Percentiles rank a stretch among this genome's conserved stretches.
Conservation (phyloP, 1,140 invertebrate species). For the Carcinoscorpius rotundicauda region DNA sequence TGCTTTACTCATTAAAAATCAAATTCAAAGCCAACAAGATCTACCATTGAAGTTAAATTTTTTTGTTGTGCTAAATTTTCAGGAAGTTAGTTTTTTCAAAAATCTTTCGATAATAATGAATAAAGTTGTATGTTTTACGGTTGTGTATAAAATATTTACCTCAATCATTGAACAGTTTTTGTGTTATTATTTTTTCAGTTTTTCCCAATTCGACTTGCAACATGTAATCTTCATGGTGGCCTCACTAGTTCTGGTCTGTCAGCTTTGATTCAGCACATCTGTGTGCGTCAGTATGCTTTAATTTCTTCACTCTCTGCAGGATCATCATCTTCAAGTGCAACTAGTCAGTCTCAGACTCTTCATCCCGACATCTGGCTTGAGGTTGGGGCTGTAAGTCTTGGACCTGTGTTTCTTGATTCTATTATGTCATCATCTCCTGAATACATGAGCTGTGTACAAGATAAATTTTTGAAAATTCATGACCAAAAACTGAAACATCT, state of each 20-base stretch:
- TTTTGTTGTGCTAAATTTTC: neutral
- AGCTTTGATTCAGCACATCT: constrained; percentile 64
- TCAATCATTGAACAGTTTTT: too few species aligned
- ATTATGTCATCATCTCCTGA: constrained; percentile 46
- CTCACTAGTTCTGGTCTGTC: constrained; percentile 81
- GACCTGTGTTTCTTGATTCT: constrained; percentile 84
- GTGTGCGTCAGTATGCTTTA: constrained; percentile 48
- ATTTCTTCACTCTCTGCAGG: constrained; percentile 22
- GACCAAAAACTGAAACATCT: constrained; percentile 76
- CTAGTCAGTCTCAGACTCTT: constrained; percentile 17
- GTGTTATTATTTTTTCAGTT: constrained; percentile 38
- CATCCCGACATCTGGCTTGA: constrained; percentile 62
- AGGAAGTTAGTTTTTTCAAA: neutral
- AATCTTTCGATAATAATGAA: neutral
- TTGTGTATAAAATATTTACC: neutral
- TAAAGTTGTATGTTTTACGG: neutral
- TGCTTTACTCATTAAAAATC: too few species aligned
- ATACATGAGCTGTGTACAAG: constrained; percentile 24
- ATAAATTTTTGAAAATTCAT: constrained; percentile 65
- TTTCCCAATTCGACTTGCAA: constrained; percentile 71
- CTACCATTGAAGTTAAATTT: neutral
- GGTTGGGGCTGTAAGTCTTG: constrained; percentile 75
- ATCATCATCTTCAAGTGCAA: constrained; percentile 21
- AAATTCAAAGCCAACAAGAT: neutral
- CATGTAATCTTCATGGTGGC: constrained; percentile 86